These are phyloP conservation scores for Noctilio leporinus DNA, from an alignment of 2,113 vertebrate genomes.

Conservation along the genomic window DNA sequence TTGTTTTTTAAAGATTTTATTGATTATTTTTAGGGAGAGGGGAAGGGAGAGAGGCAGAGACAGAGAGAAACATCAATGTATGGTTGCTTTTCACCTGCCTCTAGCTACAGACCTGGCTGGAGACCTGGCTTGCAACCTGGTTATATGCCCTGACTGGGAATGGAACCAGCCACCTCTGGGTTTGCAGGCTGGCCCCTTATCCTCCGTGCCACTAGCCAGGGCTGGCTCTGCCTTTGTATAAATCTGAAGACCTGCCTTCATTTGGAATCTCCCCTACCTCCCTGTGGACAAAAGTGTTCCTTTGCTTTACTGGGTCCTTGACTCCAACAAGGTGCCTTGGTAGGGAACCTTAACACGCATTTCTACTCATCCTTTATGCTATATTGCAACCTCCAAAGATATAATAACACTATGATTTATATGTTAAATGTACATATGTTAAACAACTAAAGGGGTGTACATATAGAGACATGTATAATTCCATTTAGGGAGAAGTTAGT, in stretches of 20 bases:
- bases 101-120: too few species aligned
- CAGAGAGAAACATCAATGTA: too few species aligned
- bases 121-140: too few species aligned
- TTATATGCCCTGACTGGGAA: too few species aligned
- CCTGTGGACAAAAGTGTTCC: background rate
- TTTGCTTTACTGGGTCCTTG: background rate
- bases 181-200: too few species aligned
- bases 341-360: slow-evolving; percentile 57
- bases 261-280: background rate
- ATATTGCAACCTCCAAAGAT: slow-evolving; percentile 58
- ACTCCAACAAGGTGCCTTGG: slow-evolving; percentile 2
- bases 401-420: slow-evolving; percentile 38
- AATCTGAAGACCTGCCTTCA: background rate
- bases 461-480: slow-evolving; percentile 10
- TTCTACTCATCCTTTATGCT: slow-evolving; percentile 49
- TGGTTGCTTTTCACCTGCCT: too few species aligned
- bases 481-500: slow-evolving; percentile 46
- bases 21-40: too few species aligned
- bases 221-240: background rate
- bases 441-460: background rate
- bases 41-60: too few species aligned
- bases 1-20: too few species aligned
- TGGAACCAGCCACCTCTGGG: too few species aligned
- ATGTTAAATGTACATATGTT: slow-evolving; percentile 36
- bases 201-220: too few species aligned